Percentiles rank a stretch among this genome's conserved stretches.
These are phyloP conservation scores for Ennomos fuscantarius DNA, from an alignment of 2,888 invertebrate species.

Conservation along the genomic window DNA sequence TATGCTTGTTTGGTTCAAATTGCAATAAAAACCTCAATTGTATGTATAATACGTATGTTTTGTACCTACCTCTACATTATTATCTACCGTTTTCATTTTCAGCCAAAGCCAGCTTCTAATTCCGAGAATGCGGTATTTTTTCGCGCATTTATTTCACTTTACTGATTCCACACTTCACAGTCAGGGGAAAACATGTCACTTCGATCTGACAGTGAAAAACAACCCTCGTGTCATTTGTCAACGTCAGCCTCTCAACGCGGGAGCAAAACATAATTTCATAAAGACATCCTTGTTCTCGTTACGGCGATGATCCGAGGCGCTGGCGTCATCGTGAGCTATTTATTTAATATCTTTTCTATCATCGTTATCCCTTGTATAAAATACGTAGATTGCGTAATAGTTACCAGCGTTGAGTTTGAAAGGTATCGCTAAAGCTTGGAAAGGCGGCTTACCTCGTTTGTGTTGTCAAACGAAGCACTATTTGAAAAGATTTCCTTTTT, in stretches of 20 bases:
- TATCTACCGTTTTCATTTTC: constrained; percentile 15
- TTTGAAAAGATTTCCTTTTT: too few species aligned
- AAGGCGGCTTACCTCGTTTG: too few species aligned
- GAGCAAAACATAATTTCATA: constrained; percentile 81
- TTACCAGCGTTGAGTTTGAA: neutral
- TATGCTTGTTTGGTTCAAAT: too few species aligned
- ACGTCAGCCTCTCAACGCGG: constrained; percentile 77
- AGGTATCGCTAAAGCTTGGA: too few species aligned
- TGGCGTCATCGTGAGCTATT: constrained; percentile 56
- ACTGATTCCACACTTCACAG: constrained; percentile 71
- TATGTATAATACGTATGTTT: too few species aligned
- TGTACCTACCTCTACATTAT: too few species aligned
- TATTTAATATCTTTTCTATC: constrained; percentile 47
- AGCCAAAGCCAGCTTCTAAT: constrained; percentile 15
- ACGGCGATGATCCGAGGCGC: constrained; percentile 57
- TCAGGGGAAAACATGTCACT: constrained; percentile 77
- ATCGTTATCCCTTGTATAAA: constrained; percentile 21
- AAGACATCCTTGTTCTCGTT: constrained; percentile 80
- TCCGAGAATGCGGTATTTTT: constrained; percentile 46
- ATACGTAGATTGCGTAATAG: neutral
- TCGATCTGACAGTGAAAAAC: constrained; percentile 82
- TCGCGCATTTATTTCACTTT: constrained; percentile 67
- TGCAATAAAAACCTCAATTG: too few species aligned
- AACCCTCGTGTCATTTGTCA: constrained; percentile 79
- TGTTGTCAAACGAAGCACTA: too few species aligned